Evolutionary conservation across 2,113 vertebrate species (phyloP).

Genomic region (Empidonax traillii): DNA sequence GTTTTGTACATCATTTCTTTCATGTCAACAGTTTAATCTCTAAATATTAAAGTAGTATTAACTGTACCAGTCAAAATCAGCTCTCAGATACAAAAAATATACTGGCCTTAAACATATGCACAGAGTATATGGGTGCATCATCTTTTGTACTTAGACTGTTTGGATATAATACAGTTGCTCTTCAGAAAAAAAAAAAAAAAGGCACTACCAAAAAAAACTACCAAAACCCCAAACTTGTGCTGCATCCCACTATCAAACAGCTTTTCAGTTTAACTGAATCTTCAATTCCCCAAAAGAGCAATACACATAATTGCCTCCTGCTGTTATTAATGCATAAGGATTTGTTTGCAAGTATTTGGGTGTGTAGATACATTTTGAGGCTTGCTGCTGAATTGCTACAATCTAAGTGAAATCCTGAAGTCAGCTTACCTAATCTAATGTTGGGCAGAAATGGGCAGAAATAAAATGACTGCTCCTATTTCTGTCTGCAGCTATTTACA

Average conservation of each 20-base stretch:
- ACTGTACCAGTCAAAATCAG: neutral
- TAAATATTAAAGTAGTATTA: neutral
- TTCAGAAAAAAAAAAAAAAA: neutral
- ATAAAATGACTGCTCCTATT: neutral
- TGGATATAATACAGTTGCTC: neutral
- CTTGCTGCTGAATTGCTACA: neutral
- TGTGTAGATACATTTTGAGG: neutral
- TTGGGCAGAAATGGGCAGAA: neutral
- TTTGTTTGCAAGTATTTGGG: conserved; percentile 7
- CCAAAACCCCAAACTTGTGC: neutral
- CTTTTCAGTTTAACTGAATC: neutral
- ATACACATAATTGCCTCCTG: neutral
- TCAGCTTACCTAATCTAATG: neutral
- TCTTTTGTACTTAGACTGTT: neutral
- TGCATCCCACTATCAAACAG: neutral
- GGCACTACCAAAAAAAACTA: no score
- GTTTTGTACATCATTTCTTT: neutral
- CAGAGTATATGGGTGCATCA: neutral
- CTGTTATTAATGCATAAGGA: conserved; percentile 30
- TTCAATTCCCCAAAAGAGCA: neutral
- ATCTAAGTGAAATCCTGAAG: neutral
- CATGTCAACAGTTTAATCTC: accelerated
- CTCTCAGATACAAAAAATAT: neutral
- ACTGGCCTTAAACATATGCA: neutral
- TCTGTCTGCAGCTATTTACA: neutral